A percentile compares a stretch with the other conserved stretches of the same genome.
Evolutionary conservation across 1,140 invertebrate species (phyloP).

Genomic region (Drosophila trapezifrons): DNA sequence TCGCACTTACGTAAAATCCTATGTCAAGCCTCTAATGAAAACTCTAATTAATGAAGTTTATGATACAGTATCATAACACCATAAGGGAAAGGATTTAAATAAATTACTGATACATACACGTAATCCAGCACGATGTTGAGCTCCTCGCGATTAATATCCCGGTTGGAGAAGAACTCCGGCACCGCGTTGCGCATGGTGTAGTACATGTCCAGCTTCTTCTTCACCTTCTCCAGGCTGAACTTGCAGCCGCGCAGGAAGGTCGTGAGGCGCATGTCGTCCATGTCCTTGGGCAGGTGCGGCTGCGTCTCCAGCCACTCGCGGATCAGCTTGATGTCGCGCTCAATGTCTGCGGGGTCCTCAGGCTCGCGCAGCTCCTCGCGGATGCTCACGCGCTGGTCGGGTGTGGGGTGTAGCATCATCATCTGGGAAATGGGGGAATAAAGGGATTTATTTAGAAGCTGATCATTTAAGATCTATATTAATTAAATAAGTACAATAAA

Average conservation of each 20-base stretch:
- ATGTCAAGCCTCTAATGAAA: too few relatives aligned
- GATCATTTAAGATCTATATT: too few relatives aligned
- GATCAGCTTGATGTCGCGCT: conserved; percentile 87
- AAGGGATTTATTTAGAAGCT: neutral
- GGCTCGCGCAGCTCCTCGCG: conserved; percentile 90
- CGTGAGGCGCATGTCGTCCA: conserved; percentile 89
- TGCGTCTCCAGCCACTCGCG: conserved; percentile 90
- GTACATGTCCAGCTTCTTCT: conserved; percentile 92
- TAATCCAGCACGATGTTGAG: conserved; percentile 88
- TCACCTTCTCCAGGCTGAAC: conserved; percentile 92
- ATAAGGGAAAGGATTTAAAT: neutral
- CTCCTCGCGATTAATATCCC: conserved; percentile 89
- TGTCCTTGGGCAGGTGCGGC: conserved; percentile 88
- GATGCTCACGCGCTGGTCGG: conserved; percentile 90
- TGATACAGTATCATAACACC: too few relatives aligned
- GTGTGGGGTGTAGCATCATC: conserved; percentile 89
- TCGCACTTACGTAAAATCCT: too few relatives aligned
- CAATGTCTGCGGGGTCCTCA: conserved; percentile 86
- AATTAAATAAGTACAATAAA: neutral
- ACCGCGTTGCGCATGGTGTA: conserved; percentile 91
- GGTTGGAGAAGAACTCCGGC: conserved; percentile 92
- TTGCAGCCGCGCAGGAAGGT: conserved; percentile 93
- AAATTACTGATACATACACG: conserved; percentile 86
- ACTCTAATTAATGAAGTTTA: too few relatives aligned
- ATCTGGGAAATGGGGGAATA: conserved; percentile 84